phyloP scores from a whole-genome alignment of 2,113 vertebrate genomes.

The Gadus macrocephalus region DNA sequence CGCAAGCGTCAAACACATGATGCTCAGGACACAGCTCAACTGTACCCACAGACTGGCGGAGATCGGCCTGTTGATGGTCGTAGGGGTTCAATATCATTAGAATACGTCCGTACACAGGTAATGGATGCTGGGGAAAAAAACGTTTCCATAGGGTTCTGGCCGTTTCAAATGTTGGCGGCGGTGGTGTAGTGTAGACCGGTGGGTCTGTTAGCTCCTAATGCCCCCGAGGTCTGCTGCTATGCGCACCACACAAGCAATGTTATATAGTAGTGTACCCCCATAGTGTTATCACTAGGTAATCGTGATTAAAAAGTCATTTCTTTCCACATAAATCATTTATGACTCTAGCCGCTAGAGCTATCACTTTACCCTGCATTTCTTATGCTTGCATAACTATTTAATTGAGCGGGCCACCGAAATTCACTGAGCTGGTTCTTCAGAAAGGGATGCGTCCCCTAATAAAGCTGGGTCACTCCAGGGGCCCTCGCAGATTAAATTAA shows the following conservation, averaged over 20 bases:
- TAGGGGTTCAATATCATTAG: constrained; percentile 35
- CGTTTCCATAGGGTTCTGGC: too few species aligned
- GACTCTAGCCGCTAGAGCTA: constrained; percentile 24
- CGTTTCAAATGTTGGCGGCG: too few species aligned
- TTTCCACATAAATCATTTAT: constrained; percentile 63
- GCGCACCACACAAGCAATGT: too few species aligned
- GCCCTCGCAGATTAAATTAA: neutral
- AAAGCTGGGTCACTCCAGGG: constrained; percentile 13
- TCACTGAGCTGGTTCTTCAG: constrained; percentile 14
- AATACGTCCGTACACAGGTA: too few species aligned
- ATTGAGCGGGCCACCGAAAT: constrained; percentile 9
- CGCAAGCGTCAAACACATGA: constrained; percentile 75
- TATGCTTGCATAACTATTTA: constrained; percentile 44
- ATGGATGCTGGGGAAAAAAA: too few species aligned
- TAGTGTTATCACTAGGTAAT: too few species aligned
- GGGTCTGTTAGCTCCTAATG: too few species aligned
- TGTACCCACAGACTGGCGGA: constrained; percentile 75
- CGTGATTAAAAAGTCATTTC: too few species aligned
- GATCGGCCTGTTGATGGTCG: constrained; percentile 81
- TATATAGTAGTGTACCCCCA: too few species aligned
- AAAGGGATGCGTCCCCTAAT: constrained; percentile 23
- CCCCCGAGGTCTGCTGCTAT: too few species aligned
- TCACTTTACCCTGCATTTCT: constrained; percentile 44
- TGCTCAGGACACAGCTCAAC: constrained; percentile 81
- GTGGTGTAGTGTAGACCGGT: too few species aligned